Base-by-base conservation (phyloP, 2,888 invertebrate genomes). In the Aphidoletes aphidimyza region DNA sequence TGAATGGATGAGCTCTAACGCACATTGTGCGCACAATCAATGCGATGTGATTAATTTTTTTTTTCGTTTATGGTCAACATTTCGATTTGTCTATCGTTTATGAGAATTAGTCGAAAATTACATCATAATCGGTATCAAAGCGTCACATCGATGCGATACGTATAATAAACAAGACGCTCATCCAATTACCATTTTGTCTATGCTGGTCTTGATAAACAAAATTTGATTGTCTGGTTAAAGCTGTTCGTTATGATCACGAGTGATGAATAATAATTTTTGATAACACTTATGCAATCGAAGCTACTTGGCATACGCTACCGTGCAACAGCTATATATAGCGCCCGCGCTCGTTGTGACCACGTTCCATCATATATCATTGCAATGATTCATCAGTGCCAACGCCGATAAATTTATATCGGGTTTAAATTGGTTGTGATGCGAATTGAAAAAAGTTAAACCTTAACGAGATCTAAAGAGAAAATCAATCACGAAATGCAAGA, bases 191-290 rank as follows among this genome's bases (percentile, higher is more conserved):
- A n/a, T n/a, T n/a, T n/a, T n/a, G n/a, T n/a, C n/a, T n/a, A n/a
- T n/a, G n/a, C n/a, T n/a, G n/a, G n/a, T n/a, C n/a, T n/a, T n/a
- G n/a, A n/a, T n/a, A n/a, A n/a, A n/a, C n/a, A n/a, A n/a, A 17
- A 19, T 17, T 22, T 17, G 22, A 54, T 22, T 19, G 9, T 19
- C 17, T 3, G 3, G 6, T 49, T 6, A 3, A n/a, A 54, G 22
- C 22, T 26, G 54, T 9, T 9, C 14, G 6, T 9, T 42, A 42
- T 42, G 69, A 17, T 30, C 14, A 69, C 34, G 30, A 69, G n/a
- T 69, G 34, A 69, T 69, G 69, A 69, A 69, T 69, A 69, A 69
- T 34, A 34, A 69, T n/a, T 69, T 69, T 69, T 69, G 69, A 69
- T 69, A 30, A 14, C 14, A n/a, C 69, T 69, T 69, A 69, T 69